Conservation (phyloP, 2,888 invertebrate species). For the Rhagonycha lutea region DNA sequence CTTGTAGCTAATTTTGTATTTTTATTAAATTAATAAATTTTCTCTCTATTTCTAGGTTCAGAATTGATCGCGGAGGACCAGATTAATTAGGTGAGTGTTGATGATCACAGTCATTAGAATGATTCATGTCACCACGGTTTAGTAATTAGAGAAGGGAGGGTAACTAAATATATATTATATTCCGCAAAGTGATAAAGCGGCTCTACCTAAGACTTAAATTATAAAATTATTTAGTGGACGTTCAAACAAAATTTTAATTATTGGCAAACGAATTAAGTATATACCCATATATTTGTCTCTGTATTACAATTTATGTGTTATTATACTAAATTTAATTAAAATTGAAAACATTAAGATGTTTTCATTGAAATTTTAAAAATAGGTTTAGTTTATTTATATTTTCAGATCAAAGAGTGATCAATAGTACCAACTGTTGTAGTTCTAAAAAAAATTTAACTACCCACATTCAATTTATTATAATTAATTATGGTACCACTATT, state of each 20-base stretch:
- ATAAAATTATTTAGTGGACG: constrained; percentile 18
- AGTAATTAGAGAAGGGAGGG: constrained; percentile 39
- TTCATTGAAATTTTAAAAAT: background rate
- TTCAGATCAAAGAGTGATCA: too few relatives aligned
- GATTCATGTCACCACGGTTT: constrained; percentile 42
- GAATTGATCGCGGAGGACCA: constrained; percentile 25
- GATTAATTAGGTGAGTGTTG: constrained; percentile 50
- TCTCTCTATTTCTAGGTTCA: constrained; percentile 28
- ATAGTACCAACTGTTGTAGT: too few relatives aligned
- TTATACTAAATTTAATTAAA: background rate
- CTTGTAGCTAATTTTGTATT: background rate
- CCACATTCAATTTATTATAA: too few relatives aligned
- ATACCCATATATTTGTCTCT: background rate
- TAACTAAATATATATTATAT: constrained; percentile 22
- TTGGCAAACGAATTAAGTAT: background rate
- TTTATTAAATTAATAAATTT: constrained; percentile 1
- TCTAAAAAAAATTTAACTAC: too few relatives aligned
- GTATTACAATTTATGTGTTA: background rate
- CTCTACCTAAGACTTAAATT: constrained; percentile 20
- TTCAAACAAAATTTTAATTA: constrained; percentile 13
- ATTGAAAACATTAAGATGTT: background rate
- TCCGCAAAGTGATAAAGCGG: constrained; percentile 19
- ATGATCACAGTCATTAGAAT: constrained; percentile 48
- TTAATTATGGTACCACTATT: too few relatives aligned
- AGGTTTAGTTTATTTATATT: background rate